Conservation (phyloP, 2,888 invertebrate genomes). For the Perizoma affinitatum region DNA sequence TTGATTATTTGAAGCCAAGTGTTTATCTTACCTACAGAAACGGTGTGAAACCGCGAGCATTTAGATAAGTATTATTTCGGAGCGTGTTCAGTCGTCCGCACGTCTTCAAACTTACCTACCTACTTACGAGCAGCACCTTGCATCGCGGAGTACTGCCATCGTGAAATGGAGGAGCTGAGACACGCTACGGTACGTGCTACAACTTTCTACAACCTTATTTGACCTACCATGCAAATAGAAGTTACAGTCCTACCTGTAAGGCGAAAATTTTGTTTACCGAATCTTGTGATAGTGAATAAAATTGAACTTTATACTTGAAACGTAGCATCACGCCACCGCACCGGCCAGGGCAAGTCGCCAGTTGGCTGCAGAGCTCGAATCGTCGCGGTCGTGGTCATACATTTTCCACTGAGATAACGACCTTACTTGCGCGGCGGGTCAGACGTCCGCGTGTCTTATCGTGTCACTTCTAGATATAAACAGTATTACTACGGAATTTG, state of each 20-base stretch:
- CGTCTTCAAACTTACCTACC: slow-evolving; percentile 46
- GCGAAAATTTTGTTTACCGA: slow-evolving; percentile 41
- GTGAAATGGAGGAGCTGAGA: slow-evolving; percentile 49
- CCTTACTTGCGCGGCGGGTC: slow-evolving; percentile 57
- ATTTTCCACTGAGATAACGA: slow-evolving; percentile 54
- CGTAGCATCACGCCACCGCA: slow-evolving; percentile 57
- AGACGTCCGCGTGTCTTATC: slow-evolving; percentile 43
- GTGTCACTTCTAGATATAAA: background rate
- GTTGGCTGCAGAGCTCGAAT: slow-evolving; percentile 72
- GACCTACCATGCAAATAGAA: background rate
- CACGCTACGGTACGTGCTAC: slow-evolving; percentile 56
- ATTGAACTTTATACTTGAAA: slow-evolving; percentile 76
- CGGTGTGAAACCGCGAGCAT: slow-evolving; percentile 37
- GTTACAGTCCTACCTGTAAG: too few relatives aligned
- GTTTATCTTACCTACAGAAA: slow-evolving; percentile 65
- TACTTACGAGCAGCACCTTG: slow-evolving; percentile 42
- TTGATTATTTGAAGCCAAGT: slow-evolving; percentile 59
- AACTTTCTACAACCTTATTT: slow-evolving; percentile 37
- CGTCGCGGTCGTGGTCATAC: slow-evolving; percentile 53
- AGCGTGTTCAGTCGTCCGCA: slow-evolving; percentile 54
- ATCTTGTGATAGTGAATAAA: slow-evolving; percentile 42
- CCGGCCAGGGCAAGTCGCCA: slow-evolving; percentile 78
- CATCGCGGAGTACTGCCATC: slow-evolving; percentile 31
- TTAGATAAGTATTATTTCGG: slow-evolving; percentile 27
- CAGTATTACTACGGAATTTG: slow-evolving; percentile 7